A percentile compares a stretch with the other conserved stretches of the same genome.
Evolutionary conservation across 2,888 invertebrate genomes (phyloP).

Genomic region (Lasius platythorax): DNA sequence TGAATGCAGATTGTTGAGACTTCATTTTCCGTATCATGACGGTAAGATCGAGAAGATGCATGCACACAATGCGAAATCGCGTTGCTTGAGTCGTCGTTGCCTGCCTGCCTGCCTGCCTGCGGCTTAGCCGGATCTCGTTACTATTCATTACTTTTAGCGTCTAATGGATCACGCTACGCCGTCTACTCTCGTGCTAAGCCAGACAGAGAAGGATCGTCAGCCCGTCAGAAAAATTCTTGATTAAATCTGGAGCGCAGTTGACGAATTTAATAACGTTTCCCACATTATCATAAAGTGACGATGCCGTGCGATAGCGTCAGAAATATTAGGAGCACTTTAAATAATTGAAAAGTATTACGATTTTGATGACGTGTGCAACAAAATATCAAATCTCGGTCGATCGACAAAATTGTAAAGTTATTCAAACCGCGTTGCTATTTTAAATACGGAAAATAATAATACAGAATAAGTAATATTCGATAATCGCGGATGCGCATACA

Average conservation of each 20-base stretch:
- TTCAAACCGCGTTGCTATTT: background rate
- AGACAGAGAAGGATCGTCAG: conserved; percentile 29
- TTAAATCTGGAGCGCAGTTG: conserved; percentile 38
- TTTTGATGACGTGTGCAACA: background rate
- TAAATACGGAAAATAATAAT: conserved; percentile 12
- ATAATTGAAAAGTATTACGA: background rate
- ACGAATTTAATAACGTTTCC: conserved; percentile 40
- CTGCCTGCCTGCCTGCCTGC: conserved; percentile 16
- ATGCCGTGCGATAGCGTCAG: background rate
- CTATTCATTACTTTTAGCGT: conserved; percentile 60
- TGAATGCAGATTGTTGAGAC: background rate
- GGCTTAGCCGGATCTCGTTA: conserved; percentile 49
- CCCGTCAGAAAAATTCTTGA: conserved; percentile 45
- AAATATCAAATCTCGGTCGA: background rate
- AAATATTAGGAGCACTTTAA: background rate
- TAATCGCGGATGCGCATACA: background rate
- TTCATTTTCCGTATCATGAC: conserved; percentile 15
- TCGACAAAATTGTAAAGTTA: background rate
- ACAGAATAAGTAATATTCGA: background rate
- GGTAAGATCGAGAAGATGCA: conserved; percentile 42
- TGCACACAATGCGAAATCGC: conserved; percentile 35
- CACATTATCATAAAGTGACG: conserved; percentile 37
- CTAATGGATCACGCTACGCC: conserved; percentile 57
- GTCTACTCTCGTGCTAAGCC: conserved; percentile 30
- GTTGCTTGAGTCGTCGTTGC: conserved; percentile 23